Conservation (phyloP, 2,888 invertebrate genomes). For the Drosophila diplacantha region DNA sequence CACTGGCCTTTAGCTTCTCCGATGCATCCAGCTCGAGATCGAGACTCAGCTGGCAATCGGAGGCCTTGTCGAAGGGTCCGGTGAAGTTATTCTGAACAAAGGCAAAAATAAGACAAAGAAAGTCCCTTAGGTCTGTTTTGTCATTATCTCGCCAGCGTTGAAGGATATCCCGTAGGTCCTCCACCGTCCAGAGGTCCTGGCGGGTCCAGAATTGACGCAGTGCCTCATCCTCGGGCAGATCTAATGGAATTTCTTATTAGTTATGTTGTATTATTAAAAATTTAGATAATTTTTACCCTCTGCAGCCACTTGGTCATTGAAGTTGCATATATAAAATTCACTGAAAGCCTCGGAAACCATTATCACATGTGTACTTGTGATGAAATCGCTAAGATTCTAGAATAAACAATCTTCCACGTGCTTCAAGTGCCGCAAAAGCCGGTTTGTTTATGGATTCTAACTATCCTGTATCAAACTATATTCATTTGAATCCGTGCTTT, state of each 20-base stretch:
- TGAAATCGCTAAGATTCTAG: constrained; percentile 8
- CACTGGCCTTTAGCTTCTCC: constrained; percentile 76
- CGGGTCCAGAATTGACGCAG: constrained; percentile 63
- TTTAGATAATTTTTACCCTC: constrained; percentile 45
- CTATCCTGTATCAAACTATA: background rate
- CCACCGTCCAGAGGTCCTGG: constrained; percentile 59
- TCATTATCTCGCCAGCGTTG: constrained; percentile 47
- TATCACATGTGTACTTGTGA: constrained; percentile 4
- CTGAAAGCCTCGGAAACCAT: constrained; percentile 50
- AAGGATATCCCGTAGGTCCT: constrained; percentile 51
- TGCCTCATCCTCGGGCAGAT: constrained; percentile 50
- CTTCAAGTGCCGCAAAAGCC: constrained; percentile 7
- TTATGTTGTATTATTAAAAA: background rate
- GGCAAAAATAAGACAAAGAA: constrained; percentile 82
- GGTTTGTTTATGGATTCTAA: background rate
- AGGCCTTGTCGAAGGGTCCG: constrained; percentile 80
- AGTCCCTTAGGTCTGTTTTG: constrained; percentile 63
- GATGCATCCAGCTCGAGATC: constrained; percentile 42
- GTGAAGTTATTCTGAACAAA: constrained; percentile 92
- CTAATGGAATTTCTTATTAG: constrained; percentile 31
- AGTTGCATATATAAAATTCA: constrained; percentile 71
- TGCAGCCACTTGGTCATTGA: constrained; percentile 57
- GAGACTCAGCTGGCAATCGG: constrained; percentile 32
- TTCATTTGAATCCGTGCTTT: fast-evolving
- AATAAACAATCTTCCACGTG: constrained; percentile 34